Percentiles rank a stretch among this genome's conserved stretches.
These are phyloP conservation scores for Chymomyza fuscimana DNA, from an alignment of 2,888 invertebrate species.

Conservation along the genomic window DNA sequence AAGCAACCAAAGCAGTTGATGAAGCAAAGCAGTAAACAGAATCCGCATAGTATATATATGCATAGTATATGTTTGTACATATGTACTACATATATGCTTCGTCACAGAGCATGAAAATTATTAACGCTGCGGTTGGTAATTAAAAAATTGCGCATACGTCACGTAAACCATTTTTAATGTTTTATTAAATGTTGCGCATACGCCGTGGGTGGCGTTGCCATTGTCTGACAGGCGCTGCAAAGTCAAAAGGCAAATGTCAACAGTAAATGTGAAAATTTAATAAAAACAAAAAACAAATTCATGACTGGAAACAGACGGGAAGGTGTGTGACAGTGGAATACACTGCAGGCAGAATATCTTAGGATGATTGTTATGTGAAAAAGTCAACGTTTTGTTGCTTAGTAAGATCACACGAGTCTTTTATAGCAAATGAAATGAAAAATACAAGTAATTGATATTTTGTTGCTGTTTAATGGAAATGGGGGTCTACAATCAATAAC, in stretches of 20 bases:
- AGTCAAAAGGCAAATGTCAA: constrained; percentile 42
- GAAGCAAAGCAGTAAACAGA: too few relatives aligned
- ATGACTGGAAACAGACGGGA: too few relatives aligned
- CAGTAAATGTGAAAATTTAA: constrained; percentile 48
- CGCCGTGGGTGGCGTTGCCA: constrained; percentile 45
- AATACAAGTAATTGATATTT: too few relatives aligned
- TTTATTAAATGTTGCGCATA: constrained; percentile 46
- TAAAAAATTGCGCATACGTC: constrained; percentile 54
- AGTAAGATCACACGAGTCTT: too few relatives aligned
- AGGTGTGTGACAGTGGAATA: too few relatives aligned
- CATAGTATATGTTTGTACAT: not conserved
- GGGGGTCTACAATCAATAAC: too few relatives aligned
- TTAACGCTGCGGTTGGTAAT: constrained; percentile 47
- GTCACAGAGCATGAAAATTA: constrained; percentile 34
- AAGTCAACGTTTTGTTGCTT: too few relatives aligned
- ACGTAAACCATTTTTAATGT: constrained; percentile 45
- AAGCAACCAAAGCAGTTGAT: not conserved
- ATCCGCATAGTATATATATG: constrained; percentile 15
- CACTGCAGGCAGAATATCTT: too few relatives aligned
- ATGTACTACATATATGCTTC: too few relatives aligned
- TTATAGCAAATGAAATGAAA: too few relatives aligned
- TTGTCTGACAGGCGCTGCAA: constrained; percentile 23
- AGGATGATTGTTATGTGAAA: too few relatives aligned
- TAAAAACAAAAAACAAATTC: constrained; percentile 22
- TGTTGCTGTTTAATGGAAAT: too few relatives aligned